Conservation (phyloP, 2,797 vertebrate genomes). For the Silurus lanzhouensis region DNA sequence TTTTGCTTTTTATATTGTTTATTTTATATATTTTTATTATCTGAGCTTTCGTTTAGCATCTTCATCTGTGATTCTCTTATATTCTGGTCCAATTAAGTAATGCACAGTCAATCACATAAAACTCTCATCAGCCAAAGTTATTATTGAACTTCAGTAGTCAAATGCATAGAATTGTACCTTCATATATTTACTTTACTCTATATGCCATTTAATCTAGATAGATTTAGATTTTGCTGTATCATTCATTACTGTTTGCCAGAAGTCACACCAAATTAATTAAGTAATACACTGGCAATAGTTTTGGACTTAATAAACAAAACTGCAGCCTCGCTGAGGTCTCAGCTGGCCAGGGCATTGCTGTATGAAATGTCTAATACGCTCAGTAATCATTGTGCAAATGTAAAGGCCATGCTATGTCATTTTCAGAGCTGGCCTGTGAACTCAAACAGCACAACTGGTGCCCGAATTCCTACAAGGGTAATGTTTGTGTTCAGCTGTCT, state of each 20-base stretch:
- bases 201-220: background rate
- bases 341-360: conserved; percentile 13
- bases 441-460: conserved; percentile 30
- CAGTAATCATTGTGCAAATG: conserved; percentile 46
- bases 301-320: background rate
- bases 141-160: background rate
- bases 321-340: conserved; percentile 1
- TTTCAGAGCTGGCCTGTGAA: conserved; percentile 48
- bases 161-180: background rate
- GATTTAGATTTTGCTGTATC: background rate
- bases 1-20: background rate
- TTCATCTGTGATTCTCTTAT: background rate
- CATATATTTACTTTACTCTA: background rate
- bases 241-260: background rate
- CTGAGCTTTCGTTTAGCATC: background rate
- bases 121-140: background rate
- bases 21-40: background rate
- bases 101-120: conserved; percentile 1
- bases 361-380: conserved; percentile 37
- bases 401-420: conserved; percentile 50
- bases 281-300: background rate
- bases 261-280: background rate
- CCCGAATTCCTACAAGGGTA: conserved; percentile 44
- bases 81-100: background rate
- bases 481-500: conserved; percentile 46